Conservation (phyloP, 2,888 invertebrate genomes). For the Spisula solida region DNA sequence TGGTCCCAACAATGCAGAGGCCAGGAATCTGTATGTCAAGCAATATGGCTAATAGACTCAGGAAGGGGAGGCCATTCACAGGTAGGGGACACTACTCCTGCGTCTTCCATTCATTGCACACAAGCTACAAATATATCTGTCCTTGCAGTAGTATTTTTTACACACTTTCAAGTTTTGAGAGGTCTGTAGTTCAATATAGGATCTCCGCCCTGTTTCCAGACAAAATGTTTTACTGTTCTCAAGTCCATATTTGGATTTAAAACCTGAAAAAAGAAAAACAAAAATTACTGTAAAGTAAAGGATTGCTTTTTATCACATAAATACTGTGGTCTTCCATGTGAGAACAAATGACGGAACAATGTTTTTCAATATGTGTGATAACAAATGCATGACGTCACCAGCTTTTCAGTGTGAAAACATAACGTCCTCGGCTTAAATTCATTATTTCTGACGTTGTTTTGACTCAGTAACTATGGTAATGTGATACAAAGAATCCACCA, state of each 20-base stretch:
- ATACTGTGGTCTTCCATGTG: too few species aligned
- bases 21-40: neutral
- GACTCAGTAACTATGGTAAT: too few species aligned
- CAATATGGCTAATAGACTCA: neutral
- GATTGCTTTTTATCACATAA: too few species aligned
- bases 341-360: too few species aligned
- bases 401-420: too few species aligned
- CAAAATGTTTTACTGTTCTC: constrained; percentile 98
- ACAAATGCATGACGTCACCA: too few species aligned
- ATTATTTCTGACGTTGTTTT: too few species aligned
- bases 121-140: neutral
- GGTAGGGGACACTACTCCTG: too few species aligned
- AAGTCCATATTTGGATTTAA: constrained; percentile 99
- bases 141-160: neutral
- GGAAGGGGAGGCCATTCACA: neutral
- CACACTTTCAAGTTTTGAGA: constrained; percentile 57
- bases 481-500: too few species aligned
- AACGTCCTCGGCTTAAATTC: too few species aligned
- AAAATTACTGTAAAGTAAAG: neutral
- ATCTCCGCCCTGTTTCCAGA: constrained; percentile 98
- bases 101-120: neutral
- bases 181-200: constrained; percentile 91
- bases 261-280: constrained; percentile 83
- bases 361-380: too few species aligned
- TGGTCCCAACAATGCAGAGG: too few species aligned